Base-by-base conservation (phyloP, 2,888 invertebrate species). In the Balanococcus diminutus region DNA sequence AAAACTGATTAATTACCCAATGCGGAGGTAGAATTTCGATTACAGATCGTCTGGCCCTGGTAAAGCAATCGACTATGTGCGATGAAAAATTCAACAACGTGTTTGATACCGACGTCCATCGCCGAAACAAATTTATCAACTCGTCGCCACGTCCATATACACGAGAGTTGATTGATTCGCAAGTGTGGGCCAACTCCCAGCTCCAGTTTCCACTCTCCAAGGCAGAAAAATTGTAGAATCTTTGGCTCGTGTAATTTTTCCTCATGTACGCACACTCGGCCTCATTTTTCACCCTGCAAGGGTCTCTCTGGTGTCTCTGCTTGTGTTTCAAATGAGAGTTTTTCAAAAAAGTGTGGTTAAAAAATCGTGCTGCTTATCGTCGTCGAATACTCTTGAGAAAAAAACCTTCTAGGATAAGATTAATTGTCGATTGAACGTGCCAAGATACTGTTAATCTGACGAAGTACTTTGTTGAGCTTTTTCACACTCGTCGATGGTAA, bases 1-100 rank as follows among this genome's bases (percentile, higher is more conserved):
- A 67, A 67, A 67, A 28, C 67, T 67, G 67, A 67, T 67, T 67
- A 67, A 67, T 67, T 67, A 28, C 67, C 67, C 28, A 67, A 67
- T 67, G 67, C 67, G 67, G 67, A 67, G 67, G 67, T 67, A 28
- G 56, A 22, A 56, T 56, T 22, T 22, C 8, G 8, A 56, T n/a
- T n/a, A 56, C 22, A 22, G 56, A 19, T 56, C 42, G 42, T 6
- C 2, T 22, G 56, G n/a, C 5, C 19, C 56, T 56, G 19, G n/a
- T n/a, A n/a, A n/a, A n/a, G n/a, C n/a, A n/a, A 56, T 67, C 67
- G 9, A 5, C 5, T 67, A 67, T 67, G 28, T 67, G 28, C 28
- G 67, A 67, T 67, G 67, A 67, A 67, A 67, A 67, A 67, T 67
- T 67, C 67, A 67, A 67, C 56, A 56, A 56, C 67, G 11, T 67